A percentile compares a stretch with the other conserved stretches of the same genome.
Evolutionary conservation across 2,797 vertebrate genomes (phyloP).

Genomic region (Pangasius larnaudii): DNA sequence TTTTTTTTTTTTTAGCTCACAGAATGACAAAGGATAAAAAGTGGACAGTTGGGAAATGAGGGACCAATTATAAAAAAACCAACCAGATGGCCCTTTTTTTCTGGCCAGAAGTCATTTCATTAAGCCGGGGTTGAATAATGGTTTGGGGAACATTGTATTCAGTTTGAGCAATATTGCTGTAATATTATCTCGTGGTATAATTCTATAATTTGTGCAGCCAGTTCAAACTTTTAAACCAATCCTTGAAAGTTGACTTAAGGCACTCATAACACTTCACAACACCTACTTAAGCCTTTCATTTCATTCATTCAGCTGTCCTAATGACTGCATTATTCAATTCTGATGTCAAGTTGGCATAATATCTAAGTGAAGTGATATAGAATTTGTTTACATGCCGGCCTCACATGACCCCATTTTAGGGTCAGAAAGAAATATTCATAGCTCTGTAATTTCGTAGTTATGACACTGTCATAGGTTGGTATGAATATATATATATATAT

Average conservation of each 20-base stretch:
- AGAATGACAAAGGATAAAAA: conserved; percentile 1
- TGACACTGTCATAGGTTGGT: not conserved
- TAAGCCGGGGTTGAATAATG: not conserved
- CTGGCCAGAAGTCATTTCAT: conserved; percentile 27
- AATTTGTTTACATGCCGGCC: not conserved
- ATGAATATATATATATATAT: not conserved
- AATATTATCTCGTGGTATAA: not conserved
- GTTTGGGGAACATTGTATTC: conserved; percentile 9
- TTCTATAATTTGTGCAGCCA: not conserved
- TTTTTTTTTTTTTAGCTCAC: not conserved
- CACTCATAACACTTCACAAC: not conserved
- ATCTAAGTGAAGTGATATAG: not conserved
- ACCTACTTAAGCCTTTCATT: not conserved
- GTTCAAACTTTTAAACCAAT: conserved; percentile 1
- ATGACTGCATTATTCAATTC: not conserved
- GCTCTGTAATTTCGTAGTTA: not conserved
- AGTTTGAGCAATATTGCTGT: not conserved
- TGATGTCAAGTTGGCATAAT: not conserved
- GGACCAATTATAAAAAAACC: conserved; percentile 22
- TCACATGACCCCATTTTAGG: not conserved
- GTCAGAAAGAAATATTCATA: not conserved
- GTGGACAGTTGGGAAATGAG: conserved; percentile 21
- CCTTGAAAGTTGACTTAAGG: not conserved
- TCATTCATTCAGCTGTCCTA: not conserved
- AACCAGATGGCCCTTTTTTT: conserved; percentile 26